Evolutionary conservation across 2,888 invertebrate genomes (phyloP), one percentile per base, ranked within the genome.

Genomic region (Cataglyphis cursor): DNA sequence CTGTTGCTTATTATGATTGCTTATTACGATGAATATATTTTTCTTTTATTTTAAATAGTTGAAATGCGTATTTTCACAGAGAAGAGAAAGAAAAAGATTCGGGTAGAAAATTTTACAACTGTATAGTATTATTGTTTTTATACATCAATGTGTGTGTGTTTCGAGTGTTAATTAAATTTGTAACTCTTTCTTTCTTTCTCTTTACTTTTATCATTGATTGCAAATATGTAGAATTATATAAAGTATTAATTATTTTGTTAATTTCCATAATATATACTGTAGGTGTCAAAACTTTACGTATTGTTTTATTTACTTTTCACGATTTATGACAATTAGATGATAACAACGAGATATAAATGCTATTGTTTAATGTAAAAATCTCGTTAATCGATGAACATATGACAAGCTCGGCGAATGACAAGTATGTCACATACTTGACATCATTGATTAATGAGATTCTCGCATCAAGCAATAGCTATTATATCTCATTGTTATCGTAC

Each of bases 281-380:
- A 73, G 44, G 3, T 41, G 9, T 1, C 3, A 10, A 0, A 35
- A n/a, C 3, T 57, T 15, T 51, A n/a, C 28, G 0, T 1, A 24
- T 8, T 64, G n/a, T 65, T 54, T 54, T 64, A 8, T 38, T 61
- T 76, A 54, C 10, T 66, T 57, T 66, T 76, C 6, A 8, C 3
- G 48, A 38, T 64, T 75, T 51, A 31, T 65, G n/a, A 65, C 75
- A 76, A 65, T 35, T 76, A 31, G 21, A 41, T 10, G 66, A 76
- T 76, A 76, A 66, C n/a, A 12, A 15, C 0, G 5, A 66, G 41
- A 57, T 66, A 76, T 12, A 28, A 10, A 41, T 1, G 18, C 9
- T 57, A 76, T 76, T 66, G 24, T 31, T 66, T 68, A 68, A 78
- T 51, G 48, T n/a, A 8, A 51, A 4, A 61, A 61, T 31, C 31